Evolutionary conservation across 2,888 invertebrate genomes (phyloP).

Genomic region (Carabus problematicus): DNA sequence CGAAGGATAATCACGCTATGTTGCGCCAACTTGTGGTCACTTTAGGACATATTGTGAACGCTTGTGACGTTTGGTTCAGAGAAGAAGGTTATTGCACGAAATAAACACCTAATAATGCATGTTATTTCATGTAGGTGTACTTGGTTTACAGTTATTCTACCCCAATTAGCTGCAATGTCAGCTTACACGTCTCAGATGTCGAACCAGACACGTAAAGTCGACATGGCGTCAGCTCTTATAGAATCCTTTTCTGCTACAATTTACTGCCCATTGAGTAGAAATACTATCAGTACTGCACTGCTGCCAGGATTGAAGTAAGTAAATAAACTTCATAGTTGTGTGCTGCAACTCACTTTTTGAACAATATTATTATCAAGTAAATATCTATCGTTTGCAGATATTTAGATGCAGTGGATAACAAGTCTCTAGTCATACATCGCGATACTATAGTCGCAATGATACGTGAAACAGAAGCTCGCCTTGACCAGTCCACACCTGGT

Average conservation of each 20-base stretch:
- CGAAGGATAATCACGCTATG: conserved; percentile 59
- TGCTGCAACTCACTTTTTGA: too few relatives aligned
- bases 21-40: conserved; percentile 68
- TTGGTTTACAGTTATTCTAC: conserved; percentile 66
- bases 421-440: conserved; percentile 60
- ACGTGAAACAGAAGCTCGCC: conserved; percentile 63
- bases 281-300: conserved; percentile 59
- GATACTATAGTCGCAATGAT: conserved; percentile 63
- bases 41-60: conserved; percentile 67
- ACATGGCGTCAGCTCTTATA: conserved; percentile 67
- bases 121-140: conserved; percentile 26
- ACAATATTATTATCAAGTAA: neutral
- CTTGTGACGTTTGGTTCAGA: conserved; percentile 65
- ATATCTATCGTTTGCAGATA: conserved; percentile 51
- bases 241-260: conserved; percentile 70
- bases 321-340: neutral
- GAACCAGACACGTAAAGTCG: conserved; percentile 64
- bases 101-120: neutral
- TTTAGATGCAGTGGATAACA: conserved; percentile 61
- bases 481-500: conserved; percentile 50
- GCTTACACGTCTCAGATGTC: conserved; percentile 63
- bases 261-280: conserved; percentile 62
- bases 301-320: conserved; percentile 62
- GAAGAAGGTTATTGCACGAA: conserved; percentile 65
- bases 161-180: conserved; percentile 66